Evolutionary conservation across 2,797 vertebrate species (phyloP).

Genomic region (Nannoperca australis): DNA sequence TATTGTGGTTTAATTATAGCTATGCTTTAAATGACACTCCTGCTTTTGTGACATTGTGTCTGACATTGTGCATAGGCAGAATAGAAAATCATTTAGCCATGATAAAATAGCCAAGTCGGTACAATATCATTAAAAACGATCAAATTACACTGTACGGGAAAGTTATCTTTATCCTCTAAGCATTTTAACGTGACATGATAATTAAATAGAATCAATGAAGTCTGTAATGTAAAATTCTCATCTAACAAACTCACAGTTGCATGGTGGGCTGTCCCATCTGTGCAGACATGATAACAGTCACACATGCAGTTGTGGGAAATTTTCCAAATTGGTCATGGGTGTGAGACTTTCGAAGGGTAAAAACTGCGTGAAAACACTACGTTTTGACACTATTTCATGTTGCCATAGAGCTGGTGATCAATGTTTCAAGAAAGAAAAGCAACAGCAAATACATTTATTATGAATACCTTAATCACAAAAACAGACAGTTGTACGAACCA

Average conservation of each 20-base stretch:
- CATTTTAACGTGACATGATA: neutral
- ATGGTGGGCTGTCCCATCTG: slow-evolving; percentile 66
- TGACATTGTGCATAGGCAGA: neutral
- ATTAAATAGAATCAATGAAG: slow-evolving; percentile 4
- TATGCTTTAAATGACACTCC: neutral
- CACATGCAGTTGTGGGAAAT: slow-evolving; percentile 57
- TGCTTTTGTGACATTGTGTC: neutral
- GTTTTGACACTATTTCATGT: slow-evolving; percentile 19
- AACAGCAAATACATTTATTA: slow-evolving; percentile 13
- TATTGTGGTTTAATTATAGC: neutral
- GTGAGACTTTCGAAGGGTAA: slow-evolving; percentile 44
- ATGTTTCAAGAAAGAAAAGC: slow-evolving; percentile 8
- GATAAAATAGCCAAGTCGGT: neutral
- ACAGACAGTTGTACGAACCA: slow-evolving; percentile 6
- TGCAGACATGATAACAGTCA: slow-evolving; percentile 67
- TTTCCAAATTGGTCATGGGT: slow-evolving; percentile 48
- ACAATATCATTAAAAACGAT: neutral
- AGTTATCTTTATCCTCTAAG: neutral
- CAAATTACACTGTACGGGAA: neutral
- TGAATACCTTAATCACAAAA: neutral
- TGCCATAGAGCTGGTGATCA: neutral
- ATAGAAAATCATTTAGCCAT: neutral
- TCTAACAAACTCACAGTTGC: slow-evolving; percentile 39
- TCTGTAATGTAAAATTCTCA: slow-evolving; percentile 18
- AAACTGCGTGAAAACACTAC: slow-evolving; percentile 41